Evolutionary conservation across 2,888 invertebrate species (phyloP).

Genomic region (Spatulosminthurus flaviceps): DNA sequence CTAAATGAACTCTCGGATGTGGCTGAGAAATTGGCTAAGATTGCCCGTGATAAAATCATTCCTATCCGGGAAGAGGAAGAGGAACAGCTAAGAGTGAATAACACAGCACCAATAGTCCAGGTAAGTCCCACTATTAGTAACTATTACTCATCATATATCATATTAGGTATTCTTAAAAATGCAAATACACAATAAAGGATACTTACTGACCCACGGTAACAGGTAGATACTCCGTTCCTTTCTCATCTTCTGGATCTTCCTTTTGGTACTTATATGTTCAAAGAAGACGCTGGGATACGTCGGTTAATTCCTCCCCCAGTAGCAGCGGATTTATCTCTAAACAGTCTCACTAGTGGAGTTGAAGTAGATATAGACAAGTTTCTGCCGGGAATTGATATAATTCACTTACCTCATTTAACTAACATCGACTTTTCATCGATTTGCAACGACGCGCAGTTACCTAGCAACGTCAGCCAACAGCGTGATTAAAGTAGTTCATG

Average conservation of each 20-base stretch:
- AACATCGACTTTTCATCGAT: constrained; percentile 49
- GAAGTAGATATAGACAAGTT: constrained; percentile 62
- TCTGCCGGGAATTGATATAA: constrained; percentile 60
- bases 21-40: constrained; percentile 60
- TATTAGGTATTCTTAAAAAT: too few relatives aligned
- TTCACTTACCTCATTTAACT: constrained; percentile 61
- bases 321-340: constrained; percentile 60
- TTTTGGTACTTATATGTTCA: constrained; percentile 62
- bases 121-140: too few relatives aligned
- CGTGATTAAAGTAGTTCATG: too few relatives aligned
- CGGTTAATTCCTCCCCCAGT: constrained; percentile 55
- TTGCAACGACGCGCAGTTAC: not conserved
- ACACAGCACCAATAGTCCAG: constrained; percentile 58
- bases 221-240: constrained; percentile 62
- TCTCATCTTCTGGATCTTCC: constrained; percentile 62
- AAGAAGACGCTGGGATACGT: constrained; percentile 58
- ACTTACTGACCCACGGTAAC: too few relatives aligned
- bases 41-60: constrained; percentile 62
- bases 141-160: too few relatives aligned
- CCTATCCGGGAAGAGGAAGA: constrained; percentile 62
- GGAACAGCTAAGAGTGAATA: constrained; percentile 52
- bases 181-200: too few relatives aligned
- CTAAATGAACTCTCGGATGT: constrained; percentile 59
- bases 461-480: too few relatives aligned
- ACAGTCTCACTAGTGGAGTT: constrained; percentile 59